phyloP scores from a whole-genome alignment of 2,888 invertebrate genomes.

The Leptopilina syphax region DNA sequence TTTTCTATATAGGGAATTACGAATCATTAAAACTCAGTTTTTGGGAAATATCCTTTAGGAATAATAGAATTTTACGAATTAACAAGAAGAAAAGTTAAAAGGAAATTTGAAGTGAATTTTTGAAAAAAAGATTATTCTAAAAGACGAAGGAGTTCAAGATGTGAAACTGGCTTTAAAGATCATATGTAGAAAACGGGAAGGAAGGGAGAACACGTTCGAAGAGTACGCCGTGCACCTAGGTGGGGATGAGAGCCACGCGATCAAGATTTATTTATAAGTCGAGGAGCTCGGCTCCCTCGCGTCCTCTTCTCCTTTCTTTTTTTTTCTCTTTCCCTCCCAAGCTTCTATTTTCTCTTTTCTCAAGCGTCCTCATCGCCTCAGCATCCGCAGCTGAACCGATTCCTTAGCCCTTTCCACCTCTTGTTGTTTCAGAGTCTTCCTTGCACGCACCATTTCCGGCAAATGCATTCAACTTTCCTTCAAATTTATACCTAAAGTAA shows the following conservation, averaged over 20 bases:
- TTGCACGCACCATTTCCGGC: conserved; percentile 37
- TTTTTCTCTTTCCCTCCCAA: conserved; percentile 47
- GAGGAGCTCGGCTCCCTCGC: conserved; percentile 60
- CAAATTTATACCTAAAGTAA: neutral
- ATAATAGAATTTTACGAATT: too few relatives aligned
- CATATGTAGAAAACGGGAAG: conserved; percentile 21
- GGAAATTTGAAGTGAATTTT: neutral
- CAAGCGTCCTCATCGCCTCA: conserved; percentile 36
- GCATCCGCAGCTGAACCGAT: conserved; percentile 45
- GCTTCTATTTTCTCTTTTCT: conserved; percentile 43
- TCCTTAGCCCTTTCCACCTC: conserved; percentile 53
- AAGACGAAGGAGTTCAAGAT: conserved; percentile 29
- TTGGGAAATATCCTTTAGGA: neutral
- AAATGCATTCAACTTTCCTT: conserved; percentile 1
- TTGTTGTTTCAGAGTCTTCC: conserved; percentile 41
- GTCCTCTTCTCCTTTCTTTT: conserved; percentile 50
- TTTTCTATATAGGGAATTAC: too few relatives aligned
- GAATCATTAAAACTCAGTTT: neutral
- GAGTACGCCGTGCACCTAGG: conserved; percentile 61
- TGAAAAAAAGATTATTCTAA: conserved; percentile 16
- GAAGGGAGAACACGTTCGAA: conserved; percentile 60
- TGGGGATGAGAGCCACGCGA: conserved; percentile 76
- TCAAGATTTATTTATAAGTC: conserved; percentile 77
- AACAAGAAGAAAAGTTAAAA: too few relatives aligned
- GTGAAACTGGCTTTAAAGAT: conserved; percentile 41